These are phyloP conservation scores for Tipula vernalis DNA, from an alignment of 2,888 invertebrate species.

Conservation along the genomic window DNA sequence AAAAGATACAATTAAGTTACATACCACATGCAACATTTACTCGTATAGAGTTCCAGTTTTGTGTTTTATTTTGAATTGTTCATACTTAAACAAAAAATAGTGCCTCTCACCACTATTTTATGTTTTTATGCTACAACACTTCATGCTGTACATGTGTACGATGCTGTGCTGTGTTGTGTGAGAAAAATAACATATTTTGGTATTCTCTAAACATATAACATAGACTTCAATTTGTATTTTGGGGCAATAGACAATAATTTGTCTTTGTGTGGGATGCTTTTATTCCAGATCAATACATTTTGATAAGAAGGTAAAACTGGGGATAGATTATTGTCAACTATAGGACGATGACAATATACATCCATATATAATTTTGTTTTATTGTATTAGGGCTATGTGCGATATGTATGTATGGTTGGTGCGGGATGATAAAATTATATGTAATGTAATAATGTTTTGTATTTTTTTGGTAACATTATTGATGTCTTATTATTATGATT, in stretches of 20 bases:
- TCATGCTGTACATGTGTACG: neutral
- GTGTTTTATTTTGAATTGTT: neutral
- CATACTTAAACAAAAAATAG: neutral
- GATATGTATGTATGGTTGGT: neutral
- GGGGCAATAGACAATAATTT: conserved; percentile 4
- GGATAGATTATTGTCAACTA: neutral
- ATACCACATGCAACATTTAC: neutral
- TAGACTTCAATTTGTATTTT: neutral
- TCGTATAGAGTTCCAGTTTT: neutral
- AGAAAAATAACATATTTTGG: neutral
- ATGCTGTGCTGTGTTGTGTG: neutral
- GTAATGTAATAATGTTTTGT: neutral
- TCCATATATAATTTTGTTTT: neutral
- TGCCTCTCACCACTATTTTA: neutral
- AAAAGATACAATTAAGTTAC: neutral
- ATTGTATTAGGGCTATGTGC: neutral
- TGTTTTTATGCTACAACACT: neutral
- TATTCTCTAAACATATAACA: neutral
- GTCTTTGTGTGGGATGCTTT: neutral
- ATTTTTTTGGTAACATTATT: neutral
- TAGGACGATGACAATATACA: neutral
- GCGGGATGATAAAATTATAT: neutral
- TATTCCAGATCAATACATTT: neutral
- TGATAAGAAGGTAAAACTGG: neutral
- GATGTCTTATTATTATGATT: neutral